A percentile compares a stretch with the other conserved stretches of the same genome.
Conservation (phyloP, 1,140 invertebrate species). For the Pissodes strobi region DNA sequence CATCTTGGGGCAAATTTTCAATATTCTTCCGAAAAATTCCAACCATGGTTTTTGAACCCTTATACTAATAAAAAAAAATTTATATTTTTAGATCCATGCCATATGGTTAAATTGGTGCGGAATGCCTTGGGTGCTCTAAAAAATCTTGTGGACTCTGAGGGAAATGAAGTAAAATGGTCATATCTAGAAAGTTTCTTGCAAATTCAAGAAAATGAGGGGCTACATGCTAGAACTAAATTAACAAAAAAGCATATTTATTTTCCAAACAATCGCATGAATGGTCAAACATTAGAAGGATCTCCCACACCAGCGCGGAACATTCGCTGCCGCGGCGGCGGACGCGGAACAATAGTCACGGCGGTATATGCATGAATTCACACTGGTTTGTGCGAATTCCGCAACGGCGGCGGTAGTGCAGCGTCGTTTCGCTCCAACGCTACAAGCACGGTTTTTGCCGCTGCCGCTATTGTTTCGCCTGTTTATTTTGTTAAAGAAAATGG, state of each 20-base stretch:
- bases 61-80: conserved; percentile 33
- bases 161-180: conserved; percentile 28
- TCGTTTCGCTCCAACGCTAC: too few relatives aligned
- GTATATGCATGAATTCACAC: too few relatives aligned
- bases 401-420: too few relatives aligned
- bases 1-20: conserved; percentile 42
- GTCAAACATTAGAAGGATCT: background rate
- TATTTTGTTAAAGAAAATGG: too few relatives aligned
- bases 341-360: too few relatives aligned
- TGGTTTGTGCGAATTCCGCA: too few relatives aligned
- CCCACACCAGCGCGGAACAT: too few relatives aligned
- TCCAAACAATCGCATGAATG: conserved; percentile 3
- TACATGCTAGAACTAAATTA: conserved; percentile 39
- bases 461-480: too few relatives aligned
- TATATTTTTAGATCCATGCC: conserved; percentile 39
- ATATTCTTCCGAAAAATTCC: conserved; percentile 22
- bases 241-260: conserved; percentile 40
- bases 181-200: conserved; percentile 33
- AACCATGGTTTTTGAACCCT: conserved; percentile 40
- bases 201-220: conserved; percentile 34
- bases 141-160: conserved; percentile 16
- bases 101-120: conserved; percentile 44
- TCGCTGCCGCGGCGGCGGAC: too few relatives aligned
- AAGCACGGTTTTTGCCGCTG: too few relatives aligned
- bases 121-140: conserved; percentile 36